Conservation (phyloP, 2,113 vertebrate species). For the Sisor rabdophorus region DNA sequence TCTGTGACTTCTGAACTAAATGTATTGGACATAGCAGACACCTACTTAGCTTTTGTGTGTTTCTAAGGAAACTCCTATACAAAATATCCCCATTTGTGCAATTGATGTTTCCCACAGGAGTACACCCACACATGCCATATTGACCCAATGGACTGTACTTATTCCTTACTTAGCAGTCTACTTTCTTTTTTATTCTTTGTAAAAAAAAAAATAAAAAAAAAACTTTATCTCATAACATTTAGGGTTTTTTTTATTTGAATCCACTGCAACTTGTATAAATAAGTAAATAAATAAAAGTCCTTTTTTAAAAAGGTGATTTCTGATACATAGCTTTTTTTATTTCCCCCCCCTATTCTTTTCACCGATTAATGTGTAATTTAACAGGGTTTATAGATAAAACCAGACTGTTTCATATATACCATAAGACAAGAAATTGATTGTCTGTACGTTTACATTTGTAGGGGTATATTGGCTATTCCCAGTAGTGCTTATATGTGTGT, state of each 20-base stretch:
- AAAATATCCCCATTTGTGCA: conserved; percentile 17
- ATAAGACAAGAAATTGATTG: not conserved
- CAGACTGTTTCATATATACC: not conserved
- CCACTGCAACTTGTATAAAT: no score
- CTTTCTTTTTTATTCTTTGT: not conserved
- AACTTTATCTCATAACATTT: no score
- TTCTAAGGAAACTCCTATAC: conserved; percentile 38
- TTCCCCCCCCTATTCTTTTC: no score
- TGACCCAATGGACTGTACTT: conserved; percentile 4
- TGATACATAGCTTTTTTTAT: no score
- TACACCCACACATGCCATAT: conserved; percentile 24
- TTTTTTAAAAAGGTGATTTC: no score
- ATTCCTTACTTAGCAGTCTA: not conserved
- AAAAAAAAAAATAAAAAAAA: not conserved
- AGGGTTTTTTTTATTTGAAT: no score
- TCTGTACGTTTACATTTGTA: no score
- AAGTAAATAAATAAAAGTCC: no score
- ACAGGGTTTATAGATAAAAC: not conserved
- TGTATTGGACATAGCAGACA: conserved; percentile 28
- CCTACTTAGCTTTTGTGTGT: conserved; percentile 37
- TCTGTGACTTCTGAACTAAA: conserved; percentile 29
- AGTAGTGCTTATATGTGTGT: not conserved
- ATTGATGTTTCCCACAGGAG: conserved; percentile 6
- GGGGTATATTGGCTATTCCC: no score
- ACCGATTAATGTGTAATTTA: not conserved